Base-by-base conservation (phyloP, 2,888 invertebrate species). In the Timandra comae region DNA sequence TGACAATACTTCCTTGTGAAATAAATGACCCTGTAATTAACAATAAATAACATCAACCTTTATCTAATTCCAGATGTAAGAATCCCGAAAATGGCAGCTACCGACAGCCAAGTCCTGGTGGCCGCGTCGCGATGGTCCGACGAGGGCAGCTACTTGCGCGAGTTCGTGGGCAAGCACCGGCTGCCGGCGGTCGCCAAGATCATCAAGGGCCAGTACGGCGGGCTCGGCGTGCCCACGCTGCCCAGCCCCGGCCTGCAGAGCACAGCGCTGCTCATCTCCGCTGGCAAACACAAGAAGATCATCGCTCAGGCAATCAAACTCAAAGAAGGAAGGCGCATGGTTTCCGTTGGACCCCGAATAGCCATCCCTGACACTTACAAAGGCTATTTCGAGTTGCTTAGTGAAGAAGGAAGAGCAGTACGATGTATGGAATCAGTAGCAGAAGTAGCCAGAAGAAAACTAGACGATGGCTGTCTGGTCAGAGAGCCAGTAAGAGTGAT, bases 351-450 rank as follows among this genome's bases (percentile, higher is more conserved):
- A 27, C 93, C 94, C 4, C 89, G 96, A 63, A 88, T 97, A 44
- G 93, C 95, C 30, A 96, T 98, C 41, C 97, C 98, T 3, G 93
- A 96, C 57, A 91, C 93, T 0, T 97, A 96, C 72, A 88, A 92
- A 48, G 98, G 98, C 5, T 97, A 94, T 79, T 98, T 98, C 72
- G 97, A 98, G 75, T 88, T 98, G 30, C 86, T 98, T 19, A 97
- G 96, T 64, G 97, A 98, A 78, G 97, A 98, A 75, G 97, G 97
- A 0, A 88, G 95, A 52, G 94, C 96, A 12, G 95, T 96, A 5
- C 88, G 95, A 43, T 95, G 96, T 56, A 94, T 97, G 60, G 95
- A 96, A 68, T 93, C 93, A 43, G 96, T 97, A 1, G 86, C 90
- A 41, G 96, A 97, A 75, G 79, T 98, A 47, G 90, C 94, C 9